Base-by-base conservation (phyloP, 2,888 invertebrate species). In the Melinaea menophilus region DNA sequence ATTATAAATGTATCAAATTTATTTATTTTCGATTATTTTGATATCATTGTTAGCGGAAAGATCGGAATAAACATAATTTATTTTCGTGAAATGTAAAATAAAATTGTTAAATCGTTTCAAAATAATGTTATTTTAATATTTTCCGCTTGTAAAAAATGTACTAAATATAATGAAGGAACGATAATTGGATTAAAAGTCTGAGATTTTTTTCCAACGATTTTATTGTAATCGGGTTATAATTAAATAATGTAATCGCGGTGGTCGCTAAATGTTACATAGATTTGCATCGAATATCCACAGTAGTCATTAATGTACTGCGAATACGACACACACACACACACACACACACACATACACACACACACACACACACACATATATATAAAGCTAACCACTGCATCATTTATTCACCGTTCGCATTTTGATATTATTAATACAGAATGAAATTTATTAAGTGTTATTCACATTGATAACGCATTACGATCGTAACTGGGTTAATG, bases 281-380 rank as follows among this genome's bases (percentile, higher is more conserved):
- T 68, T 76, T 76, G 66, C 78, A 79, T 80, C 75, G 75, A 78
- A 76, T 72, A 62, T 35, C 45, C 4, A 46, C n/a, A 46, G 57
- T 7, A 5, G 31, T 51, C 59, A 61, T 64, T 37, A 61, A 68
- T 70, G 62, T 62, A 57, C 22, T 63, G 62, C 67, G 47, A 61
- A 51, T 68, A 72, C 64, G 60, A 68, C 65, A 9, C 73, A 67
- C 73, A 75, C 68, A 73, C 70, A 79, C 76, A 75, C 82, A 82
- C 75, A 77, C 77, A 75, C 82, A 82, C 82, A 82, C n/a, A n/a
- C n/a, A n/a, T n/a, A 68, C 65, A 9, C 73, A 67, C 73, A 75
- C 68, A 73, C 70, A 79, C 76, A 75, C 82, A 82, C 75, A 77
- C 77, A 75, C 82, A 82, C 82, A 82, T 83, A 77, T 77, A 73